Conservation (phyloP, 53 echinoderm and acorn worm genomes). For the Echinometra lucunter region DNA sequence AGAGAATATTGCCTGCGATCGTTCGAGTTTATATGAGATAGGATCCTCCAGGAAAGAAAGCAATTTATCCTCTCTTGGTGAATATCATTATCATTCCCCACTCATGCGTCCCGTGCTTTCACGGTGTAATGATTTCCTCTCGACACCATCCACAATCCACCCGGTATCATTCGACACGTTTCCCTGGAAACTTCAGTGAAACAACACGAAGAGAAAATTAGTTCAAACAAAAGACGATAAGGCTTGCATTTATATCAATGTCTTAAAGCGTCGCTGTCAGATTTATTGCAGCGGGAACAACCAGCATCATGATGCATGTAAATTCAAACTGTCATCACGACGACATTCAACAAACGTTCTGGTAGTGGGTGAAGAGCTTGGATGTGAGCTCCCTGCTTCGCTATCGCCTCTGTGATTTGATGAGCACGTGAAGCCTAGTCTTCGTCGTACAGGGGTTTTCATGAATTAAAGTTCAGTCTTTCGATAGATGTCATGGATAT, state of each 20-base stretch:
- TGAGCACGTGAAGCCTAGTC: slow-evolving; percentile 18
- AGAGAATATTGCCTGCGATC: background rate
- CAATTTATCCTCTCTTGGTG: slow-evolving; percentile 25
- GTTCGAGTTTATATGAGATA: background rate
- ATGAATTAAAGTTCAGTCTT: background rate
- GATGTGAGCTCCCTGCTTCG: background rate
- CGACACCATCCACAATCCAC: background rate
- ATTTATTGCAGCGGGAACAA: background rate
- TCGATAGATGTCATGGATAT: background rate
- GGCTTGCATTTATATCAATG: background rate
- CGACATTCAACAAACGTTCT: background rate
- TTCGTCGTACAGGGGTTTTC: slow-evolving; percentile 35
- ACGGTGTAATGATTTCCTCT: slow-evolving; percentile 26
- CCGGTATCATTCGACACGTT: background rate
- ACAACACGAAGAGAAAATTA: background rate
- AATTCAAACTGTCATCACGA: background rate
- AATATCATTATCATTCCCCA: slow-evolving; percentile 46
- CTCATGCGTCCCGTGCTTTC: slow-evolving; percentile 3
- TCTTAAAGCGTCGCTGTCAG: slow-evolving; percentile 6
- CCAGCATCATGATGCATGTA: background rate
- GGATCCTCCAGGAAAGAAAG: slow-evolving; percentile 35
- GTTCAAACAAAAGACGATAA: background rate
- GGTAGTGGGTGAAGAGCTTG: background rate
- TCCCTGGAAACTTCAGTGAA: background rate
- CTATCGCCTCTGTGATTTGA: slow-evolving; percentile 16